Evolutionary conservation across 2,888 invertebrate species (phyloP).

Genomic region (Stenodera caucasica): DNA sequence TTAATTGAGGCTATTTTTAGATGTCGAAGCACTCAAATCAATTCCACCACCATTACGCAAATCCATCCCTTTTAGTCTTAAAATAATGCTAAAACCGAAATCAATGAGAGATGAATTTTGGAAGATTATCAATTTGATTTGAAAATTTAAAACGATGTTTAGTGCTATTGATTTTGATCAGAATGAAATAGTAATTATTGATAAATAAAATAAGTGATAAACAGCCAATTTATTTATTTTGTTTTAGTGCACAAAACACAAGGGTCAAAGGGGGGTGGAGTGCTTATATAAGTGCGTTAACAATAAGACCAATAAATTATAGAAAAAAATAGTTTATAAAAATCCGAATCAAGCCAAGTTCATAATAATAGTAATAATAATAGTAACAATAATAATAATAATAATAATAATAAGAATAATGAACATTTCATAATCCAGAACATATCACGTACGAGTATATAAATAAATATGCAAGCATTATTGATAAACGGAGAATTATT

Average conservation of each 20-base stretch:
- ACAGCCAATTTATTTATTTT: slow-evolving; percentile 14
- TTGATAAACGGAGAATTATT: slow-evolving; percentile 59
- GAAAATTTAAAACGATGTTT: neutral
- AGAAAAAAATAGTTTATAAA: slow-evolving; percentile 47
- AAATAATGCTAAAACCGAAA: neutral
- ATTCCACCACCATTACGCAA: slow-evolving; percentile 22
- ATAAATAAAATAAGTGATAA: slow-evolving; percentile 14
- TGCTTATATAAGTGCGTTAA: slow-evolving; percentile 35
- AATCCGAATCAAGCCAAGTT: slow-evolving; percentile 50
- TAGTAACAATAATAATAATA: slow-evolving; percentile 53
- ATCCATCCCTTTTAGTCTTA: slow-evolving; percentile 6
- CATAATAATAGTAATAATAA: too few relatives aligned
- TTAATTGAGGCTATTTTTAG: neutral
- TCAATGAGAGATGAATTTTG: neutral
- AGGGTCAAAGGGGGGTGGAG: slow-evolving; percentile 14
- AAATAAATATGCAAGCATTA: slow-evolving; percentile 55
- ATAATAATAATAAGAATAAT: slow-evolving; percentile 34
- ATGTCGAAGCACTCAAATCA: neutral
- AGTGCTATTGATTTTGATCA: neutral
- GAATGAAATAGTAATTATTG: slow-evolving; percentile 12
- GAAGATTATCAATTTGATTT: too few relatives aligned
- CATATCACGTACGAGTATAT: slow-evolving; percentile 54
- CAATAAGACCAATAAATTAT: slow-evolving; percentile 53
- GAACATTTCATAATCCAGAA: slow-evolving; percentile 58
- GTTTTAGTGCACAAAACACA: neutral